phyloP scores from a whole-genome alignment of 2,113 vertebrate genomes.

The Dicerorhinus sumatrensis region DNA sequence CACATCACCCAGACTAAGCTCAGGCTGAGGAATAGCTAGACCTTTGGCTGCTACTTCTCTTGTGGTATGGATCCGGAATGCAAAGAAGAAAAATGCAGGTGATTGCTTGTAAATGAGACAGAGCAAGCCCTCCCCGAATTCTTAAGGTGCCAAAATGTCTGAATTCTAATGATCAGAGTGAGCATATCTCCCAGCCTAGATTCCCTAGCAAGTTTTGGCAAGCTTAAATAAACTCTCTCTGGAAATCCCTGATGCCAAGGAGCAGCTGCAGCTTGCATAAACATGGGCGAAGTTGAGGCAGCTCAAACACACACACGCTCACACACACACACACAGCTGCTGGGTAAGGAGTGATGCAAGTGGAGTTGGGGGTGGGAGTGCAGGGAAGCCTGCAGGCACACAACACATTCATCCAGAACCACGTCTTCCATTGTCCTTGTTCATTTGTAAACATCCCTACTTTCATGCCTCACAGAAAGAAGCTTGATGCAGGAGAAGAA shows the following conservation, averaged over 20 bases:
- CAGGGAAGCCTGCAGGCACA: not conserved
- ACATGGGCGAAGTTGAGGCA: not conserved
- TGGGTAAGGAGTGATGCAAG: not conserved
- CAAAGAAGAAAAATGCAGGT: not conserved
- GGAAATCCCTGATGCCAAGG: not conserved
- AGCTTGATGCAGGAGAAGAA: not conserved
- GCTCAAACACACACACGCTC: not conserved
- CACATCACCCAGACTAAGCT: not conserved
- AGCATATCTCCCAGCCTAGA: not conserved
- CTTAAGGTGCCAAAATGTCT: slow-evolving; percentile 8
- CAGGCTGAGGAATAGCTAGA: not conserved
- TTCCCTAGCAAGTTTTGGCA: not conserved
- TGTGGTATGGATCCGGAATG: not conserved
- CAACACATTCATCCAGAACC: not conserved
- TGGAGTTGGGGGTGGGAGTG: not conserved
- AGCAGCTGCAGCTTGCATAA: not conserved
- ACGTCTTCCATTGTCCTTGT: not conserved
- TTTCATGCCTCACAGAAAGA: not conserved
- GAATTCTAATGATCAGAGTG: not conserved
- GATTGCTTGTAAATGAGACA: not conserved
- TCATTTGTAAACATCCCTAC: not conserved
- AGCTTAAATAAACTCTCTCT: not conserved
- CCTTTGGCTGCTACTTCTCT: not conserved
- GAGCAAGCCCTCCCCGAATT: not conserved
- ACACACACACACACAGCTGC: not conserved